These are phyloP conservation scores for Drosophila santomea DNA, from an alignment of 1,140 invertebrate genomes.

Conservation along the genomic window DNA sequence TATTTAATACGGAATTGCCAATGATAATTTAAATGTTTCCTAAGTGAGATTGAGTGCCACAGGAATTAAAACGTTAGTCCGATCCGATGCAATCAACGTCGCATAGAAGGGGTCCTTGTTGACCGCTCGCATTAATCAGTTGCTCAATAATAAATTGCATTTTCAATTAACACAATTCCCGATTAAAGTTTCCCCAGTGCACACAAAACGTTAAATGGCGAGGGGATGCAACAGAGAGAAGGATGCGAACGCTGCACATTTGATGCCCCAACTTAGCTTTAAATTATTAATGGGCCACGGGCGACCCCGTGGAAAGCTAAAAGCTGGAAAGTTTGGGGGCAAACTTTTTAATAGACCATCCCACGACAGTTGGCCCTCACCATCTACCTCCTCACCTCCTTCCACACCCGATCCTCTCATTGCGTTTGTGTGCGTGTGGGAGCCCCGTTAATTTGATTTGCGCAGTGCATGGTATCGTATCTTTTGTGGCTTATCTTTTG, in stretches of 20 bases:
- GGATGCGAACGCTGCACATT: slow-evolving; percentile 45
- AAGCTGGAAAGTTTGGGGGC: slow-evolving; percentile 60
- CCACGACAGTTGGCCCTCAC: slow-evolving; percentile 25
- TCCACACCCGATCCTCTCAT: slow-evolving; percentile 28
- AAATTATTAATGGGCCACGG: slow-evolving; percentile 59
- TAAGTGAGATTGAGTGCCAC: slow-evolving; percentile 37
- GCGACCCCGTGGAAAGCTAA: slow-evolving; percentile 53
- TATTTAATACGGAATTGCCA: slow-evolving; percentile 40
- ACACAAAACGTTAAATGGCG: slow-evolving; percentile 1
- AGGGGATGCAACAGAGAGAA: background rate
- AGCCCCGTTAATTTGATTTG: slow-evolving; percentile 67
- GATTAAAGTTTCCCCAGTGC: slow-evolving; percentile 29
- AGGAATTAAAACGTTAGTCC: slow-evolving; percentile 51
- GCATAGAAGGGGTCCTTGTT: slow-evolving; percentile 13
- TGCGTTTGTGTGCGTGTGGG: slow-evolving; percentile 53
- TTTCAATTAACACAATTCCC: slow-evolving; percentile 56
- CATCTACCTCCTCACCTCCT: background rate
- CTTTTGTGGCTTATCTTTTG: slow-evolving; percentile 68
- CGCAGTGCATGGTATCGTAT: slow-evolving; percentile 43
- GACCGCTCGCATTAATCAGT: slow-evolving; percentile 40
- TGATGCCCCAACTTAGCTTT: slow-evolving; percentile 31
- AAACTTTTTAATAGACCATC: slow-evolving; percentile 68
- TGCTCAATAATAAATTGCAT: slow-evolving; percentile 47
- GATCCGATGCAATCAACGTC: slow-evolving; percentile 5
- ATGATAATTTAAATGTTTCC: slow-evolving; percentile 47